Evolutionary conservation across 1,140 invertebrate species (phyloP), one percentile per base, ranked within the genome.

Genomic region (Hyles vespertilio): DNA sequence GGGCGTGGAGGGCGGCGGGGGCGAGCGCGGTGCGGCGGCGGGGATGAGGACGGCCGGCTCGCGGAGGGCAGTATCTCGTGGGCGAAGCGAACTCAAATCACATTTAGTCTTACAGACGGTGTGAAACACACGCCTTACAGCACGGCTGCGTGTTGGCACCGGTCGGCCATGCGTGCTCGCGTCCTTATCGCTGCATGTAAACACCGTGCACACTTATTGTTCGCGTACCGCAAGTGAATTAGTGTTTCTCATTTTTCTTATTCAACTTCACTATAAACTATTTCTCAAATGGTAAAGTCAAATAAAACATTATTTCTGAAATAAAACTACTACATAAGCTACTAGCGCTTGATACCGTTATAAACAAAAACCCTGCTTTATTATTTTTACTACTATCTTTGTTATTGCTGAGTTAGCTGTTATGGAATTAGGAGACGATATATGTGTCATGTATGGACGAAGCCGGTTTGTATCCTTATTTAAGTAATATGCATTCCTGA

Each of bases 341-440:
- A 22, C 22, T 22, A 22, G 22, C 22, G 22, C 22, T 22, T 22
- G 22, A 22, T 22, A 22, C 22, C 22, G 22, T 22, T 22, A 22
- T 22, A 22, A 22, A 22, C 22, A 22, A 22, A 22, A 22, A 22
- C 22, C 22, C 22, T 22, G 22, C 22, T 22, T 22, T 22, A 22
- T 22, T 22, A 22, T 22, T 22, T 22, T 22, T 22, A 22, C 22
- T 22, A 22, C 22, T 22, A 22, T 22, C 8, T 40, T 40, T 40
- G 36, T 40, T 40, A 40, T 40, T 72, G 69, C 70, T 65, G 73
- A 22, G 65, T 59, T 76, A 69, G 69, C 67, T 65, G 69, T 73
- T 56, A 85, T 83, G 79, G 77, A 84, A 74, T 81, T 81, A 80
- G 78, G 77, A 58, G 74, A 83, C 63, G 75, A 79, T 67, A 71